Evolutionary conservation across 2,113 vertebrate species (phyloP), one percentile per base, ranked within the genome.

Genomic region (Myotis lucifugus): DNA sequence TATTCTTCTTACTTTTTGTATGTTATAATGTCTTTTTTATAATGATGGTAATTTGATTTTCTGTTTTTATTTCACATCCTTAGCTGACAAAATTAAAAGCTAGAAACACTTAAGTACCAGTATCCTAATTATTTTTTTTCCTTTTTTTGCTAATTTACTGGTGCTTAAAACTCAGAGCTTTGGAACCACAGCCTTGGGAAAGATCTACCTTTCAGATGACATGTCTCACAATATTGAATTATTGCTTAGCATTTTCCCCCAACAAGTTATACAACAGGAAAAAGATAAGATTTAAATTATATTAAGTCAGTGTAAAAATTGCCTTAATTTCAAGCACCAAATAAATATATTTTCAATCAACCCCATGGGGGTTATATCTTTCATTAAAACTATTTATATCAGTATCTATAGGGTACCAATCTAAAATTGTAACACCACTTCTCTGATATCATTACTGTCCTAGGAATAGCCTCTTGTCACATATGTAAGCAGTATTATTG

Each of bases 271-370:
- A 23, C 46, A 52, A 42, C 37, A 64, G 25, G 6, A 66, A 15
- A 70, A 61, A 66, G 56, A 17, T 56, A 56, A 91, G n/a, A 29
- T 50, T 89, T 78, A 27, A 46, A 74, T 69, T 69, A 40, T 19
- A 73, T 6, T 74, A 87, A 85, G n/a, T 50, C 52, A 66, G 34
- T 73, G 5, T 77, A 84, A 79, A 76, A 32, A 34, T 32, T 32
- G 17, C 37, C 50, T 89, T 74, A 90, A 86, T 88, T 87, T 94
- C 88, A 77, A 92, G 69, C 17, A 94, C 34, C 34, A 90, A 94
- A 90, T 56, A 87, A 93, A 90, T 64, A 52, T 1, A 92, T 67
- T 85, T 93, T 76, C 85, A 89, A 13, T 56, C 59, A 85, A 82
- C 10, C 87, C 15, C 37, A 46, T 1, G 6, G 73, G 46, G 72